These are phyloP conservation scores for Acanthosepion esculentum DNA, from an alignment of 2,888 invertebrate species.

Conservation along the genomic window DNA sequence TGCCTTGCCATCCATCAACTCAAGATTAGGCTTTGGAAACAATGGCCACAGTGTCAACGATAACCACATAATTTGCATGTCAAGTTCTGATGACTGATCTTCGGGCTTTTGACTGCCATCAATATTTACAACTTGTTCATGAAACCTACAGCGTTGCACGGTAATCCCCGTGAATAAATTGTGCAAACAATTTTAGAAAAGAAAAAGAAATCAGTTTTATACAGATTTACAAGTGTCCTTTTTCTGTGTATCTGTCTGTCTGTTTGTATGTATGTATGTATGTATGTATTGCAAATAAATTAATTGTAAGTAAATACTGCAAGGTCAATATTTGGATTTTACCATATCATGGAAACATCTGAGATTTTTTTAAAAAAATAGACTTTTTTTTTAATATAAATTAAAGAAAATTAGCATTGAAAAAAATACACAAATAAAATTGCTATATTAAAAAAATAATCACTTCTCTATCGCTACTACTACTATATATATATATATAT, in stretches of 20 bases:
- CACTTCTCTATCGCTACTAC: background rate
- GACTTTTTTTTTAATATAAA: too few species aligned
- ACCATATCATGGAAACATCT: background rate
- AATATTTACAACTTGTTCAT: background rate
- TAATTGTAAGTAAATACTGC: background rate
- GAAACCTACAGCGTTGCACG: background rate
- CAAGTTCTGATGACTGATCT: background rate
- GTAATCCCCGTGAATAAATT: constrained; percentile 33
- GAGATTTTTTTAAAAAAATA: too few species aligned
- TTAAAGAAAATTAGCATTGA: too few species aligned
- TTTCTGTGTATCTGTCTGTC: background rate
- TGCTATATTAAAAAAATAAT: too few species aligned
- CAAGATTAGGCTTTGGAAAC: background rate
- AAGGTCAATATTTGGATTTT: background rate
- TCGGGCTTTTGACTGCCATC: too few species aligned
- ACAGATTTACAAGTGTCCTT: background rate
- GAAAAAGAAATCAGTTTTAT: background rate
- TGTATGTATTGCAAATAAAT: background rate
- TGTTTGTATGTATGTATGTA: background rate
- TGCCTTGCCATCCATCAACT: background rate
- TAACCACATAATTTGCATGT: background rate
- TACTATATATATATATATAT: background rate
- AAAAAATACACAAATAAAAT: too few species aligned
- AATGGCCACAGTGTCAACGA: constrained; percentile 20
- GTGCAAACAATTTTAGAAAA: background rate